Conservation (phyloP, 2,113 vertebrate genomes). For the Fregata magnificens region DNA sequence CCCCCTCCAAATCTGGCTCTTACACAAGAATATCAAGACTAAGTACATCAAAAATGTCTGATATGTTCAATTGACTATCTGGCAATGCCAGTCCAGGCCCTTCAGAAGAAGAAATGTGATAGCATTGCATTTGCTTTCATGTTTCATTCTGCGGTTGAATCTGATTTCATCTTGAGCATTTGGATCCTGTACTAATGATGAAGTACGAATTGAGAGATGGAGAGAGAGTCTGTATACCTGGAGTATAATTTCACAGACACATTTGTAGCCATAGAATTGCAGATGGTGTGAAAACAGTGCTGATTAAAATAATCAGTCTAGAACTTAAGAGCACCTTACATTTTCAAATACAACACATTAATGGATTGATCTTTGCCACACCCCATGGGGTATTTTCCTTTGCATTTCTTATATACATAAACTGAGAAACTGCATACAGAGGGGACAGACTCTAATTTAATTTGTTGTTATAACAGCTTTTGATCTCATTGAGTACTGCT, state of each 20-base stretch:
- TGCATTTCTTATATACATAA: neutral
- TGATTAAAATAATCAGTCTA: conserved; percentile 37
- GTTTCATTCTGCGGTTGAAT: neutral
- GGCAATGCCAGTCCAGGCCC: neutral
- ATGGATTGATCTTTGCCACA: conserved; percentile 19
- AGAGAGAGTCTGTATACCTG: neutral
- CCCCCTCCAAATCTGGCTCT: neutral
- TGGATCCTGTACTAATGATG: neutral
- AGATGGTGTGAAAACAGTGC: neutral
- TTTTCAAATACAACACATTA: conserved; percentile 32
- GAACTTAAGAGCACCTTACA: conserved; percentile 1
- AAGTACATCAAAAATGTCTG: neutral
- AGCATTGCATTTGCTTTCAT: neutral
- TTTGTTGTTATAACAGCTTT: neutral
- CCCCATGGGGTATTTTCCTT: neutral
- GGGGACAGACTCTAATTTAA: neutral
- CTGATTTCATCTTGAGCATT: neutral
- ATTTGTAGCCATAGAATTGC: neutral
- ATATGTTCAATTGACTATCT: neutral
- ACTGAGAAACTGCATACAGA: conserved; percentile 9
- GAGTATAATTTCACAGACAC: neutral
- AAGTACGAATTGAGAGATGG: neutral
- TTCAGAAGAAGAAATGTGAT: neutral
- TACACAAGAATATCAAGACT: neutral
- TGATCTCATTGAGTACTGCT: neutral